A percentile compares a stretch with the other conserved stretches of the same genome.
Conservation (phyloP, 2,113 vertebrate species). For the Alethe castanea region DNA sequence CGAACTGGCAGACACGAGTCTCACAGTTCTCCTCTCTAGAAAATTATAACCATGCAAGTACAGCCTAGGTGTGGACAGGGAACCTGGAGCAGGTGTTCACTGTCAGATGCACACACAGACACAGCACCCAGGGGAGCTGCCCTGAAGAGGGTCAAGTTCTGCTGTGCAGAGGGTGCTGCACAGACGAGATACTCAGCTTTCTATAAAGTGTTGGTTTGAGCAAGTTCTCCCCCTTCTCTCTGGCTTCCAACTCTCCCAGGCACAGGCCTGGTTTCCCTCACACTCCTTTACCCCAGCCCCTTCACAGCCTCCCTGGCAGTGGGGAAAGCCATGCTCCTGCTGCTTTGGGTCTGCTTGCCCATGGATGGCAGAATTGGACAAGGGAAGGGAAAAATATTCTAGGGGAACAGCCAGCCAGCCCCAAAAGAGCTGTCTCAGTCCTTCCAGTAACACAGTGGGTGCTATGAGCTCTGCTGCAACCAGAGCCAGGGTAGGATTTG, state of each 20-base stretch:
- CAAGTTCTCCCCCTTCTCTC: background rate
- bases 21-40: constrained; percentile 52
- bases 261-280: background rate
- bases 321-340: background rate
- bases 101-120: constrained; percentile 74
- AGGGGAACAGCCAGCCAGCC: background rate
- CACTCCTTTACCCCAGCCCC: background rate
- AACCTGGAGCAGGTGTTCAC: constrained; percentile 88
- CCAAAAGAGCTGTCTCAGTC: background rate
- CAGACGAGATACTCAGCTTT: background rate
- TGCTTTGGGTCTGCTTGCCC: background rate
- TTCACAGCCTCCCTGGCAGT: background rate
- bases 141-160: rapidly evolving
- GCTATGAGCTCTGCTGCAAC: background rate
- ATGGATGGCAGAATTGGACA: background rate
- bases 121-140: background rate
- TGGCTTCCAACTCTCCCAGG: background rate
- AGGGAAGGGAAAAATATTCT: background rate
- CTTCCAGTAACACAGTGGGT: background rate
- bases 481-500: background rate
- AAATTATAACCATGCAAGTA: constrained; percentile 89
- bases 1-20: background rate
- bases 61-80: constrained; percentile 85
- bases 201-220: background rate
- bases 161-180: background rate